phyloP scores from a whole-genome alignment of 2,797 vertebrate species.

The Lerista edwardsae region DNA sequence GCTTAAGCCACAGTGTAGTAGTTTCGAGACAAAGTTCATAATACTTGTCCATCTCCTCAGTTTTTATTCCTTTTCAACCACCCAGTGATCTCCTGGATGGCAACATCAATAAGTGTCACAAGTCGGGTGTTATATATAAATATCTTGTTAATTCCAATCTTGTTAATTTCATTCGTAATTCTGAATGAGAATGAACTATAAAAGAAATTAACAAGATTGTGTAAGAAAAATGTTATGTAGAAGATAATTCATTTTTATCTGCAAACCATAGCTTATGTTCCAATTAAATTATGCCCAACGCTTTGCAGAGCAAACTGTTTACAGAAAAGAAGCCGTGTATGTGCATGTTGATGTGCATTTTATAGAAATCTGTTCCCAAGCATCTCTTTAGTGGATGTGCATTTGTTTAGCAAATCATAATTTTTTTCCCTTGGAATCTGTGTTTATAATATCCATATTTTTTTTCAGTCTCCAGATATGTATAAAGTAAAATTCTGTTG shows the following conservation, averaged over 20 bases:
- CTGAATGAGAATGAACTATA: too few species aligned
- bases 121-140: too few species aligned
- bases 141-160: too few species aligned
- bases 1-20: too few species aligned
- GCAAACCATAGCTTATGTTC: not conserved
- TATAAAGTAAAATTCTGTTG: not conserved
- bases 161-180: too few species aligned
- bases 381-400: not conserved
- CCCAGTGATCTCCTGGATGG: too few species aligned
- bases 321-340: not conserved
- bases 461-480: not conserved
- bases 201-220: conserved; percentile 1
- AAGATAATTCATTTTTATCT: not conserved
- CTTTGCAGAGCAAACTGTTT: not conserved
- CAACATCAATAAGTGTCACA: too few species aligned
- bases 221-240: not conserved
- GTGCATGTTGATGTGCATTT: not conserved
- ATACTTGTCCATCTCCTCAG: too few species aligned
- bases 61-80: too few species aligned
- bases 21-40: too few species aligned
- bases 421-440: not conserved
- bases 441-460: not conserved
- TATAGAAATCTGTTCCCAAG: not conserved
- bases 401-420: conserved; percentile 7
- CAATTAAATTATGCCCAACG: conserved; percentile 8